Base-by-base conservation (phyloP, 2,797 vertebrate species). In the Rhinichthys osculus region DNA sequence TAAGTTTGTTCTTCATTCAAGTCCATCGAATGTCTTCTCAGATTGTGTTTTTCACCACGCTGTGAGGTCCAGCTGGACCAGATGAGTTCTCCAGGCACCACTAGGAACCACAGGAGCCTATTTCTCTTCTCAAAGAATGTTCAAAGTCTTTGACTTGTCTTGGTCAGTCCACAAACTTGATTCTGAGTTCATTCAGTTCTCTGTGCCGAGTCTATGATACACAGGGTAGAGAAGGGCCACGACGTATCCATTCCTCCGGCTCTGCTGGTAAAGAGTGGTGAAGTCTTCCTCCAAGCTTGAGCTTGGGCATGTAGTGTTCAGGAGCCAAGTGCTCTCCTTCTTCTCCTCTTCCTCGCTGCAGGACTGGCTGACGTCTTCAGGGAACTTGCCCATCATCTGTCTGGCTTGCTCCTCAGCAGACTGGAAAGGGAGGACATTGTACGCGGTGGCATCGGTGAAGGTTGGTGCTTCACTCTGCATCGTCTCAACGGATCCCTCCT, bases 201-300 rank as follows among this genome's bases (percentile, higher is more conserved):
- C 94, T 50, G 89, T 88, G 44, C 94, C 94, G 85, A 95, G 91
- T 1, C 89, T 88, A 90, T 94, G 94, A 88, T 95, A 94, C 35
- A 95, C 94, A 0, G 91, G 91, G 44, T 91, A 92, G 70, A 96
- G 93, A 87, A 96, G 92, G 1, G 94, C 95, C 90, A 95, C 93
- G 87, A 95, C 88, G 89, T 94, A 95, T 89, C 94, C 90, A 33
- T 95, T 93, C 47, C 92, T 86, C 5, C 92, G 90, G 90, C 91
- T 92, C 84, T 93, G 93, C 91, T 93, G 35, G 77, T 91, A 64
- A 19, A 59, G 90, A 3, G 81, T 11, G 2, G 72, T 71, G 85
- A 80, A 74, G 79, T 42, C 73, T 23, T 87, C 0, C 78, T 1
- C 69, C 85, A 86, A 77, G 4, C 19, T 66, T 66, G 89, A 30